Base-by-base conservation (phyloP, 2,797 vertebrate genomes). In the Aratinga solstitialis region DNA sequence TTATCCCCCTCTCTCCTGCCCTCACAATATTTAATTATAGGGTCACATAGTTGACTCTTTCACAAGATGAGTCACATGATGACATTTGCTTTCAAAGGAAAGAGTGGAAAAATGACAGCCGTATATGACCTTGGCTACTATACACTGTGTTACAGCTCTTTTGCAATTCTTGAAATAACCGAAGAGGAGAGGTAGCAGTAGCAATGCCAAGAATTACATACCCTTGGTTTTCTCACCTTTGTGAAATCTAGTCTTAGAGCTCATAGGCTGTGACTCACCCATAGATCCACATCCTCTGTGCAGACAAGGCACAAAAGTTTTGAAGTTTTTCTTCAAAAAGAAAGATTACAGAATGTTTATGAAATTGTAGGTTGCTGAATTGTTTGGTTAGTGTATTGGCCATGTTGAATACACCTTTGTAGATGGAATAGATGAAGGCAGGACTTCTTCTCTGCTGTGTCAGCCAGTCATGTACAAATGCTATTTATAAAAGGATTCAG, bases 401-500 rank as follows among this genome's bases (percentile, higher is more conserved):
- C 56, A 6, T 50, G n/a, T 40, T 59, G 54, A 91, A 53, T 72
- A 45, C 32, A 72, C 76, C 27, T 88, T 90, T 81, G 50, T 84
- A 69, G 58, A 78, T 3, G 0, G 32, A 85, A 61, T 23, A 58
- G 73, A 34, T 18, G 58, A 72, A 32, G 29, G 12, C 63, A 83
- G 65, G 9, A 61, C 68, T 83, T 86, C 22, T 50, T 63, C 13
- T 19, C 4, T 0, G 0, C n/a, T 90, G 22, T 51, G 30, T 90
- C 85, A 93, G 34, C 53, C 83, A 73, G 61, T 68, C 69, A 40
- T 62, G 54, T 47, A 62, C 58, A 90, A 87, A 86, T 81, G 20
- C 58, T 88, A 30, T 95, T 96, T 95, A 78, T 88, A 54, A 88
- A 93, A 72, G 73, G 29, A 81, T 91, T 90, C 54, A 12, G 34